Conservation (phyloP, 2,797 vertebrate species). For the Enteromius radiatus region DNA sequence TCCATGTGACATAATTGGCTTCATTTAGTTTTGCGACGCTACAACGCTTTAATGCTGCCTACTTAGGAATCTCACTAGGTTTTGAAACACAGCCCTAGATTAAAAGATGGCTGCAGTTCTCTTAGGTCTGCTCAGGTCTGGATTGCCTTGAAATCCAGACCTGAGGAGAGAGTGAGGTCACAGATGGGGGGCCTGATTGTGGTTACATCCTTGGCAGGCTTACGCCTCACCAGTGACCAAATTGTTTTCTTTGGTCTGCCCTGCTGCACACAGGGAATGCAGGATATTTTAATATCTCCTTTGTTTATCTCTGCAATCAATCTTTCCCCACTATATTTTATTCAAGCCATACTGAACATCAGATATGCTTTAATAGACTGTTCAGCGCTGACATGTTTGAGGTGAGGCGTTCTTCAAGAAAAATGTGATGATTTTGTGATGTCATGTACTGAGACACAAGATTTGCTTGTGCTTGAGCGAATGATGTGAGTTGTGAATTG, state of each 20-base stretch:
- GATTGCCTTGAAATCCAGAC: slow-evolving; percentile 41
- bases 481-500: slow-evolving; percentile 18
- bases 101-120: slow-evolving; percentile 15
- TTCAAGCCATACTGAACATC: slow-evolving; percentile 46
- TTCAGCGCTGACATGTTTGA: slow-evolving; percentile 44
- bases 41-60: background rate
- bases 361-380: slow-evolving; percentile 57
- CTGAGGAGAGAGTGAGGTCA: slow-evolving; percentile 45
- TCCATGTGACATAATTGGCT: no score
- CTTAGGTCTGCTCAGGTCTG: no score
- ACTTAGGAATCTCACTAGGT: background rate
- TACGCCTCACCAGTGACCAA: slow-evolving; percentile 52
- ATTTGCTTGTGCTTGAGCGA: slow-evolving; percentile 24
- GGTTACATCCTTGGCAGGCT: slow-evolving; percentile 45
- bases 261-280: slow-evolving; percentile 55
- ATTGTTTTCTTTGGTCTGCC: slow-evolving; percentile 59
- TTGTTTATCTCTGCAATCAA: slow-evolving; percentile 63
- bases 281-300: slow-evolving; percentile 61
- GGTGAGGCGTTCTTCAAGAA: slow-evolving; percentile 24
- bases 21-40: no score
- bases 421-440: slow-evolving; percentile 53
- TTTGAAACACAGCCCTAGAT: slow-evolving; percentile 1
- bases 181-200: slow-evolving; percentile 38
- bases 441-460: slow-evolving; percentile 50
- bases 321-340: slow-evolving; percentile 46